Percentiles rank a stretch among this genome's conserved stretches.
These are phyloP conservation scores for Chloroceryle inda DNA, from an alignment of 2,797 vertebrate species.

Conservation along the genomic window DNA sequence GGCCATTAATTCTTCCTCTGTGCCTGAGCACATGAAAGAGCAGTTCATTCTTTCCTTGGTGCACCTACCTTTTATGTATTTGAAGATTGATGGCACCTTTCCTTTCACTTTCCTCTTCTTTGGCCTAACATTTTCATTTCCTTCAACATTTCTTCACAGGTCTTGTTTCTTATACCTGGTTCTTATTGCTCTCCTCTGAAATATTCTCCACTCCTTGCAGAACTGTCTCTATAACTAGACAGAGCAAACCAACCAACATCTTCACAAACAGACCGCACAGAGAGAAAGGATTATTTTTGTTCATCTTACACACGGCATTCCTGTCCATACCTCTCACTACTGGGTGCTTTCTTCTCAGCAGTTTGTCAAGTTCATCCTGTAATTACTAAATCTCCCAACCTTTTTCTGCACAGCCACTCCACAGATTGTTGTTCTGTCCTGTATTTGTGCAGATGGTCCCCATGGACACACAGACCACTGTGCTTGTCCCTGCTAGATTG, in stretches of 20 bases:
- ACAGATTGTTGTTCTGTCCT: neutral
- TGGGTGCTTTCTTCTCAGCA: neutral
- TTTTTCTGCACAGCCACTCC: neutral
- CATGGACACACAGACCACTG: neutral
- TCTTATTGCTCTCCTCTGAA: neutral
- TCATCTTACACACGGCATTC: rapidly evolving
- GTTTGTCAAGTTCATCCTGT: neutral
- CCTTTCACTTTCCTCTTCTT: neutral
- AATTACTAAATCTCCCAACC: neutral
- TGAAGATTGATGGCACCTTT: neutral
- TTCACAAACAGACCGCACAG: neutral
- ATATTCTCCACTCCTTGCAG: neutral
- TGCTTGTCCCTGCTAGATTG: neutral
- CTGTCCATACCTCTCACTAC: neutral
- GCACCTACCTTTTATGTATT: neutral
- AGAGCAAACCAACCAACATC: neutral
- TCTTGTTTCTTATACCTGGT: neutral
- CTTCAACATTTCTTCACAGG: neutral
- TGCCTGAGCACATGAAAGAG: neutral
- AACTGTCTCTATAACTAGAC: neutral
- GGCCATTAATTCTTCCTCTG: neutral
- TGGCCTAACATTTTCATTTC: neutral
- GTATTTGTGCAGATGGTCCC: neutral
- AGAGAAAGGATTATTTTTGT: neutral
- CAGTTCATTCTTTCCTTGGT: neutral